phyloP scores from a whole-genome alignment of 1,140 invertebrate species.

The Neocloeon triangulifer region DNA sequence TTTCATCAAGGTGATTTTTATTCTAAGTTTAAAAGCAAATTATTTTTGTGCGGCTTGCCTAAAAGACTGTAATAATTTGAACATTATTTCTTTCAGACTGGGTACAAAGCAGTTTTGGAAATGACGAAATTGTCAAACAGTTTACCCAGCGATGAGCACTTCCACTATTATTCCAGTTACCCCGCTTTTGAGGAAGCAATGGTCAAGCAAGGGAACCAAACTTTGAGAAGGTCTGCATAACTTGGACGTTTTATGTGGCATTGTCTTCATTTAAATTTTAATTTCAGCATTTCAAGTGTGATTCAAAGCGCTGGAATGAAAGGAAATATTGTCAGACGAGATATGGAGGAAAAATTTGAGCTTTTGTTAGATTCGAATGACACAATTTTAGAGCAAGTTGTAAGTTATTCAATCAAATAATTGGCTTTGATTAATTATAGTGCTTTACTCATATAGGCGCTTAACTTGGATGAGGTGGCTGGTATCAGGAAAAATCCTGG shows the following conservation, averaged over 20 bases:
- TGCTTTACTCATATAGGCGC: background rate
- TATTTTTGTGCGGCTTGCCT: background rate
- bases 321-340: constrained; percentile 28
- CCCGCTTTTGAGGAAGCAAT: constrained; percentile 38
- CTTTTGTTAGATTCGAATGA: constrained; percentile 54
- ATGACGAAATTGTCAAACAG: constrained; percentile 41
- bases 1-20: background rate
- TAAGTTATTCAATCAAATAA: constrained; percentile 17
- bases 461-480: constrained; percentile 39
- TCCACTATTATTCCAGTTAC: constrained; percentile 42
- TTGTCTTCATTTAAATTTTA: constrained; percentile 21
- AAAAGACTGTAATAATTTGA: background rate
- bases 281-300: constrained; percentile 22
- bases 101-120: constrained; percentile 27
- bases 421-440: constrained; percentile 3
- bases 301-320: constrained; percentile 31
- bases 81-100: constrained; percentile 19
- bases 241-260: constrained; percentile 1
- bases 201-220: constrained; percentile 26
- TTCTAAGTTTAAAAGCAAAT: too few relatives aligned
- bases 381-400: constrained; percentile 53
- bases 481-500: constrained; percentile 34
- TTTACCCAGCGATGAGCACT: constrained; percentile 39
- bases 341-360: constrained; percentile 48
- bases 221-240: constrained; percentile 23